Percentiles rank a stretch among this genome's conserved stretches.
phyloP scores from a whole-genome alignment of 2,113 vertebrate genomes.

The Paracanthobrama guichenoti region DNA sequence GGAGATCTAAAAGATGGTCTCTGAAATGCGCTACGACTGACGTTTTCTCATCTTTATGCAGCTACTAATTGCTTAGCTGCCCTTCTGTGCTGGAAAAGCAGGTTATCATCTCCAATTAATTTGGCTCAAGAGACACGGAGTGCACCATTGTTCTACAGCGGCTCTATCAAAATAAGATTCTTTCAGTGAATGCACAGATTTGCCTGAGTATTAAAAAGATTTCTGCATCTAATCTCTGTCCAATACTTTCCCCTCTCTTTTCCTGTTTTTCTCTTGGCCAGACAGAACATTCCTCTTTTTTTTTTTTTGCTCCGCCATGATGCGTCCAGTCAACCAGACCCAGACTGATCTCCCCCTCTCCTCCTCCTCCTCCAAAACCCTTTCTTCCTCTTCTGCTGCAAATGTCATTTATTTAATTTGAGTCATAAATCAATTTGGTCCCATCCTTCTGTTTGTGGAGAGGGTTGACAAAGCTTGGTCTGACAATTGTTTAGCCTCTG shows the following conservation, averaged over 20 bases:
- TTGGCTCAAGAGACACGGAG: slow-evolving; percentile 18
- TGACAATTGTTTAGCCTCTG: slow-evolving; percentile 45
- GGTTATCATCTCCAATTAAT: slow-evolving; percentile 42
- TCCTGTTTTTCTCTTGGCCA: slow-evolving; percentile 46
- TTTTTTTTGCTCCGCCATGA: slow-evolving; percentile 39
- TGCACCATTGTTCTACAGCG: slow-evolving; percentile 22
- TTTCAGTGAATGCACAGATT: slow-evolving; percentile 37
- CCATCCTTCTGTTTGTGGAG: slow-evolving; percentile 17
- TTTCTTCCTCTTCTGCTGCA: slow-evolving; percentile 49
- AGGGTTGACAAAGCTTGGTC: slow-evolving; percentile 21
- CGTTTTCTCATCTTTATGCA: slow-evolving; percentile 38
- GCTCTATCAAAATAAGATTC: slow-evolving; percentile 34
- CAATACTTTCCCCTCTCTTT: slow-evolving; percentile 2
- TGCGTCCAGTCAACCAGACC: slow-evolving; percentile 39
- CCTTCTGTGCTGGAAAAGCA: slow-evolving; percentile 32
- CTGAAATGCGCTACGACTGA: neutral
- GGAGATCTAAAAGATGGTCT: neutral
- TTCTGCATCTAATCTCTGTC: slow-evolving; percentile 24
- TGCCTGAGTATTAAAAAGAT: slow-evolving; percentile 30
- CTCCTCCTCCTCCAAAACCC: neutral
- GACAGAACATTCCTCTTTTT: slow-evolving; percentile 22
- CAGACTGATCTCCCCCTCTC: slow-evolving; percentile 1
- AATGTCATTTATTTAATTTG: slow-evolving; percentile 56
- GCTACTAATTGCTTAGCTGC: slow-evolving; percentile 39
- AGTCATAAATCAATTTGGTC: slow-evolving; percentile 50